Evolutionary conservation across 2,888 invertebrate genomes (phyloP), one percentile per base, ranked within the genome.

Genomic region (Meteorus colon): DNA sequence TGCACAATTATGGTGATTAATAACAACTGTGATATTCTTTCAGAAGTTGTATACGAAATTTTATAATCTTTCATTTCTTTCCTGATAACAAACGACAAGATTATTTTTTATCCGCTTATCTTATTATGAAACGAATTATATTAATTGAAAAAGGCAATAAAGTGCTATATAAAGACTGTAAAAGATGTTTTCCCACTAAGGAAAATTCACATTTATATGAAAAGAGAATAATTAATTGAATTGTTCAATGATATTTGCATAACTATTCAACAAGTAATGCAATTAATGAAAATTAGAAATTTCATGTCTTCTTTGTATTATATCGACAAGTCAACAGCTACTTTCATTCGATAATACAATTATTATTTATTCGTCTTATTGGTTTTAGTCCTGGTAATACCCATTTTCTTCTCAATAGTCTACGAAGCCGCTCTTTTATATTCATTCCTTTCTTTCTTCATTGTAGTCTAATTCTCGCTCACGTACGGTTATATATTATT

Each of bases 41-140:
- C 63, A 60, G 60, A 77, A 41, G 66, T 63, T 75, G n/a, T 66
- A 71, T 75, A 60, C 55, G 71, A n/a, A 68, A 65, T 70, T 51
- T 62, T 73, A 68, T 45, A 62, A 14, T 16, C 12, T 41, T 41
- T 14, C 60, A 12, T 45, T 66, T 48, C 3, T 66, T 8, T 41
- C n/a, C 19, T 14, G 10, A 69, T 5, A 59, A 69, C 55, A 31
- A 55, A 31, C 14, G 51, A 41, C 12, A 41, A 10, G 8, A 41
- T 12, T 69, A 6, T 62, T 31, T 71, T 63, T 48, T 19, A 45
- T 48, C 37, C 10, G 37, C 19, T 29, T 19, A 2, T 24, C 8
- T 37, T 37, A n/a, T 34, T 19, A 37, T 6, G 10, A 63, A 31
- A 63, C 63, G 12, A 31, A 34, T 55, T 29, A 63, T 31, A 16